Evolutionary conservation across 2,888 invertebrate species (phyloP).

Genomic region (Chydorus sphaericus): DNA sequence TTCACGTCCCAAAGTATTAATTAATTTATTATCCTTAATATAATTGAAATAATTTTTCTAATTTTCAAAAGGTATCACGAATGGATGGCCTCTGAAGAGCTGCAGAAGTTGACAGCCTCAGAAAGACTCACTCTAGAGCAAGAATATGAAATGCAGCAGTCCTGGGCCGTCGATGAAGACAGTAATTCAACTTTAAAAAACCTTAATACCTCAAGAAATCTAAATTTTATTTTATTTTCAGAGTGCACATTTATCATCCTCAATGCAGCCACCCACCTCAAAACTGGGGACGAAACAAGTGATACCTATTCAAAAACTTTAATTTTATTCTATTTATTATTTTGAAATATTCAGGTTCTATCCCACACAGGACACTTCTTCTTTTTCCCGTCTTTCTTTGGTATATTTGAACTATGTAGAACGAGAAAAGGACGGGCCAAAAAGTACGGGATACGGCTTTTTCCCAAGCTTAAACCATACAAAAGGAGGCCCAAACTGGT

Average conservation of each 20-base stretch:
- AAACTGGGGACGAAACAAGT: too few species aligned
- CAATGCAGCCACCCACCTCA: slow-evolving; percentile 41
- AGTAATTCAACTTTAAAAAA: slow-evolving; percentile 39
- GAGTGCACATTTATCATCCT: slow-evolving; percentile 86
- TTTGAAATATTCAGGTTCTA: too few species aligned
- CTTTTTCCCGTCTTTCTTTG: too few species aligned
- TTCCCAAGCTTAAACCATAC: too few species aligned
- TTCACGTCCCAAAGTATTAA: slow-evolving; percentile 65
- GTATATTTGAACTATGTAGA: too few species aligned
- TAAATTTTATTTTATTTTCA: slow-evolving; percentile 32
- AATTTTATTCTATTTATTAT: too few species aligned
- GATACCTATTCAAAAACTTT: too few species aligned
- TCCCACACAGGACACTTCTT: too few species aligned
- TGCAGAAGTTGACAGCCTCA: slow-evolving; percentile 74
- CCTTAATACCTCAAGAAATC: too few species aligned
- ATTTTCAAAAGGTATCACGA: slow-evolving; percentile 61
- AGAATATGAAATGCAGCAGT: slow-evolving; percentile 82
- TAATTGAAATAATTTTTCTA: slow-evolving; percentile 7
- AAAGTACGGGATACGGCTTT: too few species aligned
- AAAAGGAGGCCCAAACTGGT: too few species aligned
- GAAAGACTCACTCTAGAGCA: slow-evolving; percentile 67
- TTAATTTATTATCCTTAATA: neutral
- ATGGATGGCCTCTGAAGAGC: slow-evolving; percentile 81
- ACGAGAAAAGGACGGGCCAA: too few species aligned
- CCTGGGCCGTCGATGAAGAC: slow-evolving; percentile 73